Conservation (phyloP, 2,888 invertebrate genomes). For the Xestia xanthographa region DNA sequence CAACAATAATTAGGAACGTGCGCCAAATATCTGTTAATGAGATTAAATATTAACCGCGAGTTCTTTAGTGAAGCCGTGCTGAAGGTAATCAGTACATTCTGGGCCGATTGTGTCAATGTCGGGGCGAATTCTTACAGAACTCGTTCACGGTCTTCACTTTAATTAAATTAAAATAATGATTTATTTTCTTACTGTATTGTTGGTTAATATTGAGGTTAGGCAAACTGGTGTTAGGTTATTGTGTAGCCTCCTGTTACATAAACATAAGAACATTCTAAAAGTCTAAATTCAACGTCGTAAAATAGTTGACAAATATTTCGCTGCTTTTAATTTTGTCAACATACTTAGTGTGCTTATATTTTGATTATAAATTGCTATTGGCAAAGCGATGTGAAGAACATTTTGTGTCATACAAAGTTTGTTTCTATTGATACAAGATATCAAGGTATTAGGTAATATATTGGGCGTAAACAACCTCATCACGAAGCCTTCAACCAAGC, state of each 20-base stretch:
- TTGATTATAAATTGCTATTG: too few species aligned
- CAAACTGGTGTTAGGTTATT: neutral
- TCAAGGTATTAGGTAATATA: too few species aligned
- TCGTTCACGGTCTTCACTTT: conserved; percentile 12
- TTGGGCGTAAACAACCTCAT: too few species aligned
- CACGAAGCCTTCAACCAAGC: too few species aligned
- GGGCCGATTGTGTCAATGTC: conserved; percentile 31
- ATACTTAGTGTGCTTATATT: too few species aligned
- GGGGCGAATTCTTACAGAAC: conserved; percentile 29
- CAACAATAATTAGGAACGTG: conserved; percentile 18
- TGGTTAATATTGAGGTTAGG: neutral
- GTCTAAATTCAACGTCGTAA: too few species aligned
- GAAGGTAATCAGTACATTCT: conserved; percentile 33
- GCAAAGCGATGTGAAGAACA: too few species aligned
- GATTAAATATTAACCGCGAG: conserved; percentile 44
- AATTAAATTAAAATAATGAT: neutral
- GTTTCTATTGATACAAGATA: too few species aligned
- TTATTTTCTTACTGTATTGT: neutral
- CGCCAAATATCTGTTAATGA: conserved; percentile 46
- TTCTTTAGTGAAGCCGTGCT: conserved; percentile 42
- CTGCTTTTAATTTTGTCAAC: too few species aligned
- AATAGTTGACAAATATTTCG: too few species aligned
- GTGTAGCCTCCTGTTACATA: neutral
- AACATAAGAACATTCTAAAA: neutral
- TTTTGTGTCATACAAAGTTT: too few species aligned